phyloP scores from a whole-genome alignment of 2,888 invertebrate genomes.

The Drosophila austrosaltans region DNA sequence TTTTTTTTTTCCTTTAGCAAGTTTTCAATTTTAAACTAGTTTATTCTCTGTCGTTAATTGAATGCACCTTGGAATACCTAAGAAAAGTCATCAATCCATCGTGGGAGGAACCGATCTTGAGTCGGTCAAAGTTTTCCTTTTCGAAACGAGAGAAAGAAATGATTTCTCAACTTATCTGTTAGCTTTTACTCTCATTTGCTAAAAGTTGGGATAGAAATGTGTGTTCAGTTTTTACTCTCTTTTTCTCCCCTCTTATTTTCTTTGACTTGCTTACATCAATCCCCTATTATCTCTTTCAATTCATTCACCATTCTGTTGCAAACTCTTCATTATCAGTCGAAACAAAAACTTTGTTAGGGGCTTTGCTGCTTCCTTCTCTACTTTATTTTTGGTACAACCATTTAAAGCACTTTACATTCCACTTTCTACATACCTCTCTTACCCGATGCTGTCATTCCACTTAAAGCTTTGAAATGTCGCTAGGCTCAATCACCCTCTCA shows the following conservation, averaged over 20 bases:
- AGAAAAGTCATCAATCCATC: too few species aligned
- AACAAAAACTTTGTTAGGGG: neutral
- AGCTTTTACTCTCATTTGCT: neutral
- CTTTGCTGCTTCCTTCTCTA: neutral
- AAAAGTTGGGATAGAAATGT: neutral
- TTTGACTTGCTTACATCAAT: neutral
- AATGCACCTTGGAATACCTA: too few species aligned
- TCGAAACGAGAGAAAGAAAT: too few species aligned
- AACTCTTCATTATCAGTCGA: conserved; percentile 8
- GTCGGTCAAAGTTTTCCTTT: too few species aligned
- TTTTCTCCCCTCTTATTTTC: neutral
- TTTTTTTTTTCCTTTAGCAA: neutral
- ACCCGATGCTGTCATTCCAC: conserved; percentile 6
- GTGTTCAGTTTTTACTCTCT: neutral
- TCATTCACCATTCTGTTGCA: neutral
- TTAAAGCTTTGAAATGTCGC: conserved; percentile 38
- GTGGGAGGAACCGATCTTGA: too few species aligned
- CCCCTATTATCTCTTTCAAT: neutral
- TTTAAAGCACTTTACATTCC: conserved; percentile 25
- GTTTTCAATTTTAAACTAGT: neutral
- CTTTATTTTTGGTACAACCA: conserved; percentile 36
- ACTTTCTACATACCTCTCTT: neutral
- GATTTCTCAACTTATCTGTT: neutral
- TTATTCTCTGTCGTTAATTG: too few species aligned
- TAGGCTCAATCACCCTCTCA: neutral